Percentiles rank a stretch among this genome's conserved stretches.
Conservation (phyloP, 2,888 invertebrate species). For the Eupeodes latifasciatus region DNA sequence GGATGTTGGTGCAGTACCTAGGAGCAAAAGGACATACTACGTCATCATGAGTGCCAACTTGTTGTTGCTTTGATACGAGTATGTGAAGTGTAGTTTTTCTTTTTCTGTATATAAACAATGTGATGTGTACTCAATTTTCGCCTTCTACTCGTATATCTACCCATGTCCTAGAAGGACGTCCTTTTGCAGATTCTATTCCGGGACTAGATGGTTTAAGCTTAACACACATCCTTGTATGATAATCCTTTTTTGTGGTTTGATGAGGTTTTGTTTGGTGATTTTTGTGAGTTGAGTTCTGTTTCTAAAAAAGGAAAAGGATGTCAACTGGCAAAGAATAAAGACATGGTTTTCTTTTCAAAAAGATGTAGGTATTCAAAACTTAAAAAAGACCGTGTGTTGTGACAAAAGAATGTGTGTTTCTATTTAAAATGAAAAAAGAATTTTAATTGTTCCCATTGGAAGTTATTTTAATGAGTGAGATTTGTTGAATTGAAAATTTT, state of each 20-base stretch:
- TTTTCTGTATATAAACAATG: conserved; percentile 14
- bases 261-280: neutral
- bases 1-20: conserved; percentile 29
- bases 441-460: too few relatives aligned
- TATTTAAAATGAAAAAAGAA: too few relatives aligned
- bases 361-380: too few relatives aligned
- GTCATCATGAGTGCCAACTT: conserved; percentile 36
- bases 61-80: conserved; percentile 26
- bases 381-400: too few relatives aligned
- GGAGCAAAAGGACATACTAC: conserved; percentile 14
- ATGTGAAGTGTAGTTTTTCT: neutral
- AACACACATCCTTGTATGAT: neutral
- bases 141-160: neutral
- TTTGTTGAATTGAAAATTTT: too few relatives aligned
- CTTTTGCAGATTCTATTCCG: conserved; percentile 11
- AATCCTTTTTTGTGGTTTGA: neutral
- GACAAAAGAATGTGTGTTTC: too few relatives aligned
- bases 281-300: neutral
- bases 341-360: too few relatives aligned
- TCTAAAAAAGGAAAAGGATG: neutral
- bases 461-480: too few relatives aligned
- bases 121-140: neutral
- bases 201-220: neutral
- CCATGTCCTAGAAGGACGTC: neutral
- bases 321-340: too few relatives aligned